These are phyloP conservation scores for Chionis minor DNA, from an alignment of 2,113 vertebrate species.

Conservation along the genomic window DNA sequence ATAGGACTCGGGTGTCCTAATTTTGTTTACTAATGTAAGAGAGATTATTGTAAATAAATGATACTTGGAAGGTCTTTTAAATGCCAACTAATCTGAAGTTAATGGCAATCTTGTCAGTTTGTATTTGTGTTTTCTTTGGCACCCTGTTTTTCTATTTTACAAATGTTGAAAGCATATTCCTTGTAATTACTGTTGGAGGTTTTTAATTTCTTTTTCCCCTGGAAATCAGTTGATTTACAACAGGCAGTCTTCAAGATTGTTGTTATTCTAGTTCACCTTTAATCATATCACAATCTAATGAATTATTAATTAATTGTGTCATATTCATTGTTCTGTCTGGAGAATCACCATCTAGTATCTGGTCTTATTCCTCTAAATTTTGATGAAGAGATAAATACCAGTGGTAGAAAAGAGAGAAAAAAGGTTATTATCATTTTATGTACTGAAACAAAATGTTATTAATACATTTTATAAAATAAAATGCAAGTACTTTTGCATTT, in stretches of 20 bases:
- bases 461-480: background rate
- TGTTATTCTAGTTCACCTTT: background rate
- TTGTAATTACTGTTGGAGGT: background rate
- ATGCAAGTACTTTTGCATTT: background rate
- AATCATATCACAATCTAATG: background rate
- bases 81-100: background rate
- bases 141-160: background rate
- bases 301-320: constrained; percentile 17
- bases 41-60: background rate
- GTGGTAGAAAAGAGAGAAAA: background rate
- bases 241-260: background rate
- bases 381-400: background rate
- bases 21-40: background rate
- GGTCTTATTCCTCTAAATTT: background rate
- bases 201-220: background rate
- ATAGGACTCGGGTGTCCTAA: background rate
- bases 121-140: background rate
- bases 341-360: background rate
- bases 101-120: background rate
- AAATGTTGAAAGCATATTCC: background rate
- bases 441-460: background rate
- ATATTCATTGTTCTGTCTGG: background rate
- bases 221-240: background rate
- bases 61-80: background rate
- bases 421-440: background rate